These are phyloP conservation scores for Drosophila affinis DNA, from an alignment of 2,888 invertebrate species.

Conservation along the genomic window DNA sequence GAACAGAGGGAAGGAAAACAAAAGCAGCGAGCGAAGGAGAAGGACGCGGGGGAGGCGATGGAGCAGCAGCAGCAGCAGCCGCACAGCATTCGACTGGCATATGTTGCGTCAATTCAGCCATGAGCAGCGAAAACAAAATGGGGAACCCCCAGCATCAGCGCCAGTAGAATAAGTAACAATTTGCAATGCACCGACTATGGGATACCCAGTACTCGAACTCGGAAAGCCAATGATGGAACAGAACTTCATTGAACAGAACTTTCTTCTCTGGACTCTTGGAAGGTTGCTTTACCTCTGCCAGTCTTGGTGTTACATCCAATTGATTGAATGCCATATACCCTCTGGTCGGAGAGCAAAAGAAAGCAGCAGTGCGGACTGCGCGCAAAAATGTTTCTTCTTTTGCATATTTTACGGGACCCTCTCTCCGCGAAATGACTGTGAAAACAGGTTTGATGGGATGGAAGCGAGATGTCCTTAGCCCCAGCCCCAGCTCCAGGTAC, in stretches of 20 bases:
- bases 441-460: conserved; percentile 50
- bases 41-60: conserved; percentile 9
- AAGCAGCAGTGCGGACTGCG: conserved; percentile 28
- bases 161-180: conserved; percentile 32
- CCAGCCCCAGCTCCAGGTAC: background rate
- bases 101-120: conserved; percentile 75
- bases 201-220: background rate
- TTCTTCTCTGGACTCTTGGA: background rate
- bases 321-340: background rate
- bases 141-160: conserved; percentile 31
- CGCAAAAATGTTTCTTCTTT: conserved; percentile 61
- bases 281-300: background rate
- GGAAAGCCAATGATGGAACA: too few relatives aligned
- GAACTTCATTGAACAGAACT: too few relatives aligned
- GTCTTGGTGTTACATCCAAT: background rate
- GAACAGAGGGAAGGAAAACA: conserved; percentile 38
- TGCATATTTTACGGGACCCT: conserved; percentile 71
- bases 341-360: background rate
- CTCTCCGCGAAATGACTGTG: conserved; percentile 52
- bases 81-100: conserved; percentile 65
- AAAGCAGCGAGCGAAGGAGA: conserved; percentile 40
- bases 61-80: conserved; percentile 28
- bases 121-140: conserved; percentile 58
- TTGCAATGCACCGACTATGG: background rate
- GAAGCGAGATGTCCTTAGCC: conserved; percentile 17